These are phyloP conservation scores for Mercenaria mercenaria DNA, from an alignment of 1,140 invertebrate genomes.

Conservation along the genomic window DNA sequence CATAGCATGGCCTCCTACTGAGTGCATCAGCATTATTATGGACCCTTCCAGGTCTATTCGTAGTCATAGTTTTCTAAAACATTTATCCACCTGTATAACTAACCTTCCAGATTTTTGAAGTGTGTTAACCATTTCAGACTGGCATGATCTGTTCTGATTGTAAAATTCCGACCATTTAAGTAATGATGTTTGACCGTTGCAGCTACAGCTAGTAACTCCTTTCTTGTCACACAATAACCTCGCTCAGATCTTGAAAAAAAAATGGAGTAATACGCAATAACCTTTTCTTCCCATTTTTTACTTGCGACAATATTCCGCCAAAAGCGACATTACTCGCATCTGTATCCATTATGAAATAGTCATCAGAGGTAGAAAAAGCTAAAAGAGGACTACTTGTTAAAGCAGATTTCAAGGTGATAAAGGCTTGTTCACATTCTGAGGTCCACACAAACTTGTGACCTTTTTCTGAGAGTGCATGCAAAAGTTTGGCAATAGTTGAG, in stretches of 20 bases:
- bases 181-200: not conserved
- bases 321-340: not conserved
- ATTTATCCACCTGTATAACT: slow-evolving; percentile 6
- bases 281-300: not conserved
- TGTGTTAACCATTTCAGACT: not conserved
- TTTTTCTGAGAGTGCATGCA: slow-evolving; percentile 55
- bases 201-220: not conserved
- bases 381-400: not conserved
- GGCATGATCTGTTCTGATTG: slow-evolving; percentile 14
- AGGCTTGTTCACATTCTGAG: not conserved
- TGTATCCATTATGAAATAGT: not conserved
- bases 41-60: not conserved
- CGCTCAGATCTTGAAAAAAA: slow-evolving; percentile 1
- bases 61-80: slow-evolving; percentile 14
- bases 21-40: not conserved
- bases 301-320: not conserved
- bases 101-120: slow-evolving; percentile 33
- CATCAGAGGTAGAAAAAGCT: not conserved
- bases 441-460: not conserved
- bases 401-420: not conserved
- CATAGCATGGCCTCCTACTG: not conserved
- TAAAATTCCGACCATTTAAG: not conserved
- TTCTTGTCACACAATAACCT: not conserved
- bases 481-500: slow-evolving; percentile 76
- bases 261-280: not conserved